Base-by-base conservation (phyloP, 2,888 invertebrate genomes). In the Lymantria monacha region DNA sequence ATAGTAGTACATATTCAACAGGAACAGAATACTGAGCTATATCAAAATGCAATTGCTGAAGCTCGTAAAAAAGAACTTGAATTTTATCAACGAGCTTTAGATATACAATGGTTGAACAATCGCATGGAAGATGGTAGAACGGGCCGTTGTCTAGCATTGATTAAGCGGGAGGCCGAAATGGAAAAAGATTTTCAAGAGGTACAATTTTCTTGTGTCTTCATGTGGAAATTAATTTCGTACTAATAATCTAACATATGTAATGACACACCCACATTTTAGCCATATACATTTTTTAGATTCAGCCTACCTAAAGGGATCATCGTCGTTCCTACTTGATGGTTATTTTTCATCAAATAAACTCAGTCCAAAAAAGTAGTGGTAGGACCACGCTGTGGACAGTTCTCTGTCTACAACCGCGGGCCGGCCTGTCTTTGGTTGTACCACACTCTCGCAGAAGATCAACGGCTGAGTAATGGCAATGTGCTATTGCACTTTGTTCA, bases 181-280 rank as follows among this genome's bases (percentile, higher is more conserved):
- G 90, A 91, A 51, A 88, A 82, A 50, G 77, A 87, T 51, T 89
- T 83, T 57, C 84, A 88, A 57, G 87, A 90, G 76, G 90, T 87
- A 61, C 44, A 40, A 9, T 22, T 3, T 38, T 9, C 12, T 8
- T 38, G 13, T 10, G 12, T n/a, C 36, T 3, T 3, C 3, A 36
- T 3, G 1, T 36, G 1, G 10, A 11, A 36, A 36, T 11, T 3
- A 11, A 36, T 36, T 36, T 36, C 7, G 7, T 36, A 3, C n/a
- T 36, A 36, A 36, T 36, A 2, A 7, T 22, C 22, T 22, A 2
- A 22, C 22, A 5, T 22, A 22, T 22, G 22, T 22, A 22, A 22
- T 22, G 22, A 22, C 22, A 22, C 22, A 22, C 22, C 22, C 22
- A 22, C 22, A 22, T 22, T 22, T 22, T 22, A 5, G 2, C 22